phyloP scores from a whole-genome alignment of 2,797 vertebrate genomes.

The Anisognathus igniventris region DNA sequence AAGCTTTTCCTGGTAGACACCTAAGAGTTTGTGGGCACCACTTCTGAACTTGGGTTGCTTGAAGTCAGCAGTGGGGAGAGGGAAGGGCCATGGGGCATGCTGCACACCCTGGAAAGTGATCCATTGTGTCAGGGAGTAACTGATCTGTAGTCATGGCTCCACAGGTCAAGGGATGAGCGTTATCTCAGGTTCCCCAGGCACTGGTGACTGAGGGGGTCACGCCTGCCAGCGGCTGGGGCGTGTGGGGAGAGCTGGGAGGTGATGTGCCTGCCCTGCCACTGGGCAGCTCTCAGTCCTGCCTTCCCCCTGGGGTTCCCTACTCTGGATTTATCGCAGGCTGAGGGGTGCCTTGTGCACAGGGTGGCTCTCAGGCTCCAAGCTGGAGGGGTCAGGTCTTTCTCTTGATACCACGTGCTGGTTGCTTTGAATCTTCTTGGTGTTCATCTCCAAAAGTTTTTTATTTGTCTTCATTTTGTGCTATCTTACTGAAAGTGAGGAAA shows the following conservation, averaged over 20 bases:
- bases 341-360: neutral
- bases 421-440: neutral
- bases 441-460: neutral
- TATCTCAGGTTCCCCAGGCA: neutral
- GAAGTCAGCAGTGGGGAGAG: neutral
- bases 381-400: neutral
- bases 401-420: neutral
- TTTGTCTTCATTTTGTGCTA: neutral
- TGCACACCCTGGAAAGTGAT: neutral
- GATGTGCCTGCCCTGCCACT: neutral
- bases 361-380: neutral
- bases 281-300: neutral
- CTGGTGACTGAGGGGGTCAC: neutral
- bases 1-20: neutral
- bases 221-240: neutral
- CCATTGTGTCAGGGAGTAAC: neutral
- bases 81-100: neutral
- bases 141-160: neutral
- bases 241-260: neutral
- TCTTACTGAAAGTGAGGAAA: neutral
- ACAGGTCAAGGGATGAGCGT: accelerated
- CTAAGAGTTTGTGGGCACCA: neutral
- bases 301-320: neutral
- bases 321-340: accelerated
- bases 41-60: neutral